phyloP scores from a whole-genome alignment of 1,140 invertebrate species.

The Drosophila busckii region DNA sequence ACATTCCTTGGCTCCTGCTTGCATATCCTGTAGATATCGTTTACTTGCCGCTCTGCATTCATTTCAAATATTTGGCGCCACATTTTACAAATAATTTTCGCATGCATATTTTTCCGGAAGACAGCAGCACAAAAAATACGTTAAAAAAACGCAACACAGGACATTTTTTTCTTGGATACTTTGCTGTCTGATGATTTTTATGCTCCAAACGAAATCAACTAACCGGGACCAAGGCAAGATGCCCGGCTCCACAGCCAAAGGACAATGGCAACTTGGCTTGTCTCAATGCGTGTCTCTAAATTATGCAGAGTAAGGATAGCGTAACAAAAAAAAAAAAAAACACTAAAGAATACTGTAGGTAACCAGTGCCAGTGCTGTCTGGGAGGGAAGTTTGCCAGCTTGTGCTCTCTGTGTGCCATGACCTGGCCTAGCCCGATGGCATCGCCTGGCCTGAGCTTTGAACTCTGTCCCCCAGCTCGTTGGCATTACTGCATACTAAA shows the following conservation, averaged over 20 bases:
- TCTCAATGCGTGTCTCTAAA: conserved; percentile 63
- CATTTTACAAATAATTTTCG: conserved; percentile 67
- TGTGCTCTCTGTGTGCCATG: conserved; percentile 51
- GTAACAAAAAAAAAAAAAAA: neutral
- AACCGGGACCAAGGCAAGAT: conserved; percentile 42
- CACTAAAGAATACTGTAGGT: conserved; percentile 37
- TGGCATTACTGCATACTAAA: conserved; percentile 25
- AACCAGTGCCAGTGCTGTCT: conserved; percentile 34
- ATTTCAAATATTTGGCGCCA: conserved; percentile 68
- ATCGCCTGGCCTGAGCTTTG: conserved; percentile 22
- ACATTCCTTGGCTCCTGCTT: conserved; percentile 28
- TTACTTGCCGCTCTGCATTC: conserved; percentile 67
- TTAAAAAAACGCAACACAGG: conserved; percentile 14
- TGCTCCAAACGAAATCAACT: conserved; percentile 36
- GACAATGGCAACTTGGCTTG: conserved; percentile 33
- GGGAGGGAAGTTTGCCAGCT: conserved; percentile 59
- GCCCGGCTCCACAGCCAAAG: conserved; percentile 37
- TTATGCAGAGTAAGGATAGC: conserved; percentile 52
- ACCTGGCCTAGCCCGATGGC: conserved; percentile 48
- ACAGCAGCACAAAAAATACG: conserved; percentile 16
- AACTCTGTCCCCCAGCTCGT: conserved; percentile 47
- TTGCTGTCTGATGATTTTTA: no score
- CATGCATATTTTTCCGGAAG: conserved; percentile 53
- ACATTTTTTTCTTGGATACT: no score
- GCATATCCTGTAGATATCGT: conserved; percentile 52